Conservation (phyloP, 1,140 invertebrate genomes). For the Drosophila grimshawi region DNA sequence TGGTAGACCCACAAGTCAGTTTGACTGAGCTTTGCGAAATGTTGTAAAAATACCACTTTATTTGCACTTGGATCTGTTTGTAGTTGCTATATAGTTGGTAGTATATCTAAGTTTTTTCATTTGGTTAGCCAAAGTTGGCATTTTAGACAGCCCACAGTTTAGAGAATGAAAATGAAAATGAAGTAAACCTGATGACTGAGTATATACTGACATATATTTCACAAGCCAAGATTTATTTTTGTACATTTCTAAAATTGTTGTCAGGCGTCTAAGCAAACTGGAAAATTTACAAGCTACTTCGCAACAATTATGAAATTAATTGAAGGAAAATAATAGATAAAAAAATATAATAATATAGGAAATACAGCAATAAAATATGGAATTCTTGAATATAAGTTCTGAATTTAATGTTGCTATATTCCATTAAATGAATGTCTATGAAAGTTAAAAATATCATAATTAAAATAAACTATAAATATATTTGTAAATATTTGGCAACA, state of each 20-base stretch:
- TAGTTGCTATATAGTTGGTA: neutral
- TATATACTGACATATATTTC: neutral
- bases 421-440: too few species aligned
- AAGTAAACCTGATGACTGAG: neutral
- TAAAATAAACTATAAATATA: too few species aligned
- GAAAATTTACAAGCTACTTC: conserved; percentile 14
- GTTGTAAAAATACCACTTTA: conserved; percentile 54
- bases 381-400: too few species aligned
- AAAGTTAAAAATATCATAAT: too few species aligned
- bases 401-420: too few species aligned
- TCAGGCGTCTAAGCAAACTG: neutral
- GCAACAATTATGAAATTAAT: too few species aligned
- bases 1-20: conserved; percentile 48
- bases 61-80: conserved; percentile 50
- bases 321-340: too few species aligned
- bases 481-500: too few species aligned
- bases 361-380: too few species aligned
- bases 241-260: neutral
- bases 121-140: conserved; percentile 34
- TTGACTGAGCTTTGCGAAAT: conserved; percentile 20
- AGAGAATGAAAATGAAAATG: conserved; percentile 5
- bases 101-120: neutral
- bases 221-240: neutral
- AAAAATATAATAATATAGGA: conserved; percentile 8
- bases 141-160: conserved; percentile 17